Base-by-base conservation (phyloP, 2,888 invertebrate genomes). In the Lathronympha strigana region DNA sequence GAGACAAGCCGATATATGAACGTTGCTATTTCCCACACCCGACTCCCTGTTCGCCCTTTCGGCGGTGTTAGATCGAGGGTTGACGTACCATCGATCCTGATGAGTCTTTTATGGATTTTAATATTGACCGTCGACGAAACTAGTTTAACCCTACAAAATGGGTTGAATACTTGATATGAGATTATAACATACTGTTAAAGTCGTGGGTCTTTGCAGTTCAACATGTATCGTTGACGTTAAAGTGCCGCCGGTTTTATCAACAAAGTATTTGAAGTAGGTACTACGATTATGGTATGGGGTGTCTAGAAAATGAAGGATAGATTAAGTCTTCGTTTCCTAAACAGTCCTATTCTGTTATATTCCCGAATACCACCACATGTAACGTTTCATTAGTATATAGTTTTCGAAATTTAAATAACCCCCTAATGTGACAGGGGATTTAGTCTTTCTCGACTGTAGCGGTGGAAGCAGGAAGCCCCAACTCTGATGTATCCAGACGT, bases 1-100 rank as follows among this genome's bases (percentile, higher is more conserved):
- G 62, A 71, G 72, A 13, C 78, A 76, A 28, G 72, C 76, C 49
- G 77, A 78, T 60, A 79, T 77, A 38, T 77, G 54, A 67, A 58
- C 13, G 9, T 6, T 17, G 4, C 15, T 17, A 13, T 11, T n/a
- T 25, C 38, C 23, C 40, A 4, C 15, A 8, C 21, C 21, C n/a
- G 8, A n/a, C 1, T 36, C 53, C 2, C n/a, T 8, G 9, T 31
- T 53, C 36, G n/a, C n/a, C 33, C 19, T 2, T 13, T 31, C 2
- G 11, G 4, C 2, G 11, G 4, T 50, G 6, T 23, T 21, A 1
- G 25, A n/a, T 28, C 31, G 8, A 6, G 50, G 17, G 8, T 40
- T n/a, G 17, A 17, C 17, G 40, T 9, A 6, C 40, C 17, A 9
- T 40, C 17, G 40, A 15, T 17, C 49, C 49, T 5, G 28, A 25